Percentiles rank a stretch among this genome's conserved stretches.
phyloP scores from a whole-genome alignment of 1,140 invertebrate genomes.

The Drosophila repleta region DNA sequence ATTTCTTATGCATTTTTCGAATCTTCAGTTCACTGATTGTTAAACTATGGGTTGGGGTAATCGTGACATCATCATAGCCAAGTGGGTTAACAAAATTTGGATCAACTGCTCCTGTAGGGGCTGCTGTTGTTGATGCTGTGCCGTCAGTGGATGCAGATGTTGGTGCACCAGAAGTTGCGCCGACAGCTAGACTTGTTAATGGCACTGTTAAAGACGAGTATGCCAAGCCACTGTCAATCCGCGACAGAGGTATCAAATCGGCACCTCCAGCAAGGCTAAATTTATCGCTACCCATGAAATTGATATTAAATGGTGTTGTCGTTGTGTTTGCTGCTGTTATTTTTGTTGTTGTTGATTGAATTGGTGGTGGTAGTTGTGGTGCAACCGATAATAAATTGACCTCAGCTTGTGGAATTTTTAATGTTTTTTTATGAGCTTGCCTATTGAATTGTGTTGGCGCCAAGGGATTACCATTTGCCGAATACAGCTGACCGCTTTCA shows the following conservation, averaged over 20 bases:
- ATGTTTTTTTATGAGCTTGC: background rate
- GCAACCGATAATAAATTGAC: background rate
- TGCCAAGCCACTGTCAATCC: constrained; percentile 51
- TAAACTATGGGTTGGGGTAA: constrained; percentile 48
- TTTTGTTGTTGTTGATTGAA: background rate
- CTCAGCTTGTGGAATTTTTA: constrained; percentile 22
- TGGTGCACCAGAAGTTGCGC: constrained; percentile 55
- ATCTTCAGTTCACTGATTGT: constrained; percentile 81
- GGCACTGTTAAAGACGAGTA: constrained; percentile 56
- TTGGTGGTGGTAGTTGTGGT: background rate
- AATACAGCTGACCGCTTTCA: background rate
- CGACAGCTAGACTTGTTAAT: constrained; percentile 47
- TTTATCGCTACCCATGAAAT: constrained; percentile 62
- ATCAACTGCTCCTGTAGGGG: constrained; percentile 20
- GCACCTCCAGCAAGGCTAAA: constrained; percentile 75
- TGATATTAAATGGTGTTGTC: constrained; percentile 48
- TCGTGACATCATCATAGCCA: constrained; percentile 66
- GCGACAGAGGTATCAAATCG: constrained; percentile 72
- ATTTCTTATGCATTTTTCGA: constrained; percentile 89
- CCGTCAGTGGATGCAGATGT: constrained; percentile 5
- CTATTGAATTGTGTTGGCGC: constrained; percentile 11
- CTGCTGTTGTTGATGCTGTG: background rate
- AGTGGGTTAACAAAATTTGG: constrained; percentile 19
- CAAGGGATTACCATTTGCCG: background rate
- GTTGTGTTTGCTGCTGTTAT: background rate